Evolutionary conservation across 2,797 vertebrate genomes (phyloP).

Genomic region (Epinephelus coioides): DNA sequence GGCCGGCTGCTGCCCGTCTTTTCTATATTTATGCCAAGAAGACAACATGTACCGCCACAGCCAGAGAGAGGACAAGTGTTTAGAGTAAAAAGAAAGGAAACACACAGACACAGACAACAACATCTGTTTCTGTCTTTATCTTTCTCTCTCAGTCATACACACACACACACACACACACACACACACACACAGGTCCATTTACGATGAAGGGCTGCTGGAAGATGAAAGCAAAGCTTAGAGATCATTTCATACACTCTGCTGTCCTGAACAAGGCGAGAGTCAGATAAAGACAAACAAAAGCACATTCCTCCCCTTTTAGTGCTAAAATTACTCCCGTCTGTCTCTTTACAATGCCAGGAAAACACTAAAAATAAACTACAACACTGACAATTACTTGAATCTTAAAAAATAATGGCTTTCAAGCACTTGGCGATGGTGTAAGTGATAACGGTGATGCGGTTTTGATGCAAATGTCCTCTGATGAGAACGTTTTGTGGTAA

Average conservation of each 20-base stretch:
- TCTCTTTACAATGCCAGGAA: background rate
- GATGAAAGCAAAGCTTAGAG: constrained; percentile 42
- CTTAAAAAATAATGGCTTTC: constrained; percentile 12
- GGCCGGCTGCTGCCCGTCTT: constrained; percentile 25
- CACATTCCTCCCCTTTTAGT: background rate
- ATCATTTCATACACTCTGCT: constrained; percentile 30
- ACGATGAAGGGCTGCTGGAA: constrained; percentile 13
- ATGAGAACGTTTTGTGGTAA: constrained; percentile 15
- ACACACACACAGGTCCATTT: constrained; percentile 27
- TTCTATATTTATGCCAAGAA: constrained; percentile 36
- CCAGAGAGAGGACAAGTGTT: constrained; percentile 10
- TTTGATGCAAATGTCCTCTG: constrained; percentile 20
- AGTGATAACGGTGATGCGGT: background rate
- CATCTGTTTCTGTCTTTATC: constrained; percentile 15
- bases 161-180: background rate
- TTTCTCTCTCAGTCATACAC: background rate
- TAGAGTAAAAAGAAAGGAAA: constrained; percentile 1
- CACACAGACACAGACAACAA: background rate
- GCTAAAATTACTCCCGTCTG: background rate
- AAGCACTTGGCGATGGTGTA: background rate
- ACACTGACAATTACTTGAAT: background rate
- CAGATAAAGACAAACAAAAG: constrained; percentile 5
- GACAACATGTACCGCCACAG: constrained; percentile 29
- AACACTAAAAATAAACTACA: constrained; percentile 23
- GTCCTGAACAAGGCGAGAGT: constrained; percentile 15